These are phyloP conservation scores for Rhingia campestris DNA, from an alignment of 2,888 invertebrate genomes.

Conservation along the genomic window DNA sequence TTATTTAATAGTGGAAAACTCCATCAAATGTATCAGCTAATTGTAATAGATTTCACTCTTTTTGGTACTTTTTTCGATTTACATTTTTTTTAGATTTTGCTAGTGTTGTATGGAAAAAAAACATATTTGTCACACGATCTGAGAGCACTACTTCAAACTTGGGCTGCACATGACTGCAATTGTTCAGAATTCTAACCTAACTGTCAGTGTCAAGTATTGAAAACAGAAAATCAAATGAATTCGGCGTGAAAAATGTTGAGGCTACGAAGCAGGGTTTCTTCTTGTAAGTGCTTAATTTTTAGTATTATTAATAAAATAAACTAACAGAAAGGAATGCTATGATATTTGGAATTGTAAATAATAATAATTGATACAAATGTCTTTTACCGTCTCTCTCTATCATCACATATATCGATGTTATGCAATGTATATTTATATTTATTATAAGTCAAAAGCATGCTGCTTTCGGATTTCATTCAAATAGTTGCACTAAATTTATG, in stretches of 20 bases:
- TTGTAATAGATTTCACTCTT: too few relatives aligned
- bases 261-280: constrained; percentile 17
- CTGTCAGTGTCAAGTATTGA: neutral
- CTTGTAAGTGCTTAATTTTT: constrained; percentile 27
- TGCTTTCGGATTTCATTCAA: too few relatives aligned
- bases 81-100: too few relatives aligned
- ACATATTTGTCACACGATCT: too few relatives aligned
- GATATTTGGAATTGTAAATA: neutral
- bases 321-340: neutral
- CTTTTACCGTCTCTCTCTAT: neutral
- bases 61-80: too few relatives aligned
- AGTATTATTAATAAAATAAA: neutral
- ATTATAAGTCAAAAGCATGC: too few relatives aligned
- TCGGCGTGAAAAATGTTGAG: constrained; percentile 31
- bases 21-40: too few relatives aligned
- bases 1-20: too few relatives aligned
- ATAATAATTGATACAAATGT: neutral
- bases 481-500: neutral
- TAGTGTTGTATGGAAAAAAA: too few relatives aligned
- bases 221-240: neutral
- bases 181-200: too few relatives aligned
- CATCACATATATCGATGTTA: neutral
- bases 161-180: too few relatives aligned
- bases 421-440: constrained; percentile 14
- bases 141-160: too few relatives aligned